Conservation (phyloP, 2,888 invertebrate species). For the Lymantria monacha region DNA sequence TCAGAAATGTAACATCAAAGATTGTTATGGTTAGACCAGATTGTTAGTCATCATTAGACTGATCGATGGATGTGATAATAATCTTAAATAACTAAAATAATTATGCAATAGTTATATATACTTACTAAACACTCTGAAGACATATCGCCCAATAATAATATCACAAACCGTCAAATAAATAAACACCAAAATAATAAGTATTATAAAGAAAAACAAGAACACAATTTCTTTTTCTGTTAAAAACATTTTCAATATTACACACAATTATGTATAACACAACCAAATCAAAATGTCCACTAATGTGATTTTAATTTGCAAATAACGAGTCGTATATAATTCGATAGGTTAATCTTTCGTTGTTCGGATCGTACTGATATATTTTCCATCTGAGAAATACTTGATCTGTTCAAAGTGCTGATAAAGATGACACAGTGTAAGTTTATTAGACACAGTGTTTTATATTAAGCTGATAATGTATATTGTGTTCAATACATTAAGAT, state of each 20-base stretch:
- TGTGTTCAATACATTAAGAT: too few species aligned
- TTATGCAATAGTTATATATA: constrained; percentile 15
- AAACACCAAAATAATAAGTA: constrained; percentile 49
- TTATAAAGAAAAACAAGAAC: constrained; percentile 49
- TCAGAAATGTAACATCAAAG: too few species aligned
- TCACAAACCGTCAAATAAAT: constrained; percentile 66
- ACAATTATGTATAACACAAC: constrained; percentile 1
- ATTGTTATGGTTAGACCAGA: too few species aligned
- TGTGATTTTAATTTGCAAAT: background rate
- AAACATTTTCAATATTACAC: constrained; percentile 53
- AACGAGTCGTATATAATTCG: constrained; percentile 5
- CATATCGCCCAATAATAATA: constrained; percentile 50
- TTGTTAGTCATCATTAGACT: too few species aligned
- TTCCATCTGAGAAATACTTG: background rate
- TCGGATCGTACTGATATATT: constrained; percentile 4
- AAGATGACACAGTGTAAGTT: constrained; percentile 9
- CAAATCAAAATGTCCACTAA: background rate
- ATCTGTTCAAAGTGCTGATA: constrained; percentile 7
- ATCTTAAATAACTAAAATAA: too few species aligned
- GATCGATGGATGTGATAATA: too few species aligned
- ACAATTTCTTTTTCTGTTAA: constrained; percentile 50
- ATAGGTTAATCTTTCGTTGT: constrained; percentile 9
- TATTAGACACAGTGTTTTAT: constrained; percentile 1
- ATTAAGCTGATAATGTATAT: too few species aligned
- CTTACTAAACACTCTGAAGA: constrained; percentile 65